phyloP scores from a whole-genome alignment of 2,888 invertebrate genomes.

The Arenicola marina region DNA sequence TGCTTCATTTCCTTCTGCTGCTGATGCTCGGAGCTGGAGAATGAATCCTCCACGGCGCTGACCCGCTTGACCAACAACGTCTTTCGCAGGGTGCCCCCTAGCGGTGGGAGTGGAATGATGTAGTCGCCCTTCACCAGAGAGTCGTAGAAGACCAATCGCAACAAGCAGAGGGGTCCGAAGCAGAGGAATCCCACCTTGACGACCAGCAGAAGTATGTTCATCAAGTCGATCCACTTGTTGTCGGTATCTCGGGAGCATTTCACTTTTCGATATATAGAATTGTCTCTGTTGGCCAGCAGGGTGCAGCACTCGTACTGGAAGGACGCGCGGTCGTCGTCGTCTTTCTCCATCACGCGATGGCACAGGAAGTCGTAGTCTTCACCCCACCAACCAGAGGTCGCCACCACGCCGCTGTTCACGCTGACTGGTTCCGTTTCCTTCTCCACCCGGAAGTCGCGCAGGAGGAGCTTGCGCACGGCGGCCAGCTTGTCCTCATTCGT shows the following conservation, averaged over 20 bases:
- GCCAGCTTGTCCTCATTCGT: neutral
- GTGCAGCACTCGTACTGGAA: conserved; percentile 1
- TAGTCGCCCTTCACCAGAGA: conserved; percentile 52
- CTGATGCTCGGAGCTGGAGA: neutral
- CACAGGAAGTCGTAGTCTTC: neutral
- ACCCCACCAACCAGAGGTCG: neutral
- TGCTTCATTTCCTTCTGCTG: conserved; percentile 22
- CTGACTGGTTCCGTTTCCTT: no score
- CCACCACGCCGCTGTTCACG: neutral
- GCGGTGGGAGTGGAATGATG: conserved; percentile 34
- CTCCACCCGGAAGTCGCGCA: neutral
- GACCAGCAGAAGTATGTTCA: neutral
- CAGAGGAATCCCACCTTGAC: conserved; percentile 52
- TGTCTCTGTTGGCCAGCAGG: neutral
- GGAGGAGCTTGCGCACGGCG: neutral
- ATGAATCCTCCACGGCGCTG: conserved; percentile 5
- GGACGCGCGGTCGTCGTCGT: neutral
- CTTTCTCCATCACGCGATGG: neutral
- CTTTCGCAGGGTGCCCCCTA: conserved; percentile 25
- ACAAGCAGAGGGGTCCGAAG: conserved; percentile 50
- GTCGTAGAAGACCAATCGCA: conserved; percentile 47
- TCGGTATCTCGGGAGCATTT: neutral
- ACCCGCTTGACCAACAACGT: conserved; percentile 34
- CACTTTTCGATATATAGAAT: no score
- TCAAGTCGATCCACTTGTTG: neutral